A percentile compares a stretch with the other conserved stretches of the same genome.
These are phyloP conservation scores for Temnothorax unifasciatus DNA, from an alignment of 2,888 invertebrate species.

Conservation along the genomic window DNA sequence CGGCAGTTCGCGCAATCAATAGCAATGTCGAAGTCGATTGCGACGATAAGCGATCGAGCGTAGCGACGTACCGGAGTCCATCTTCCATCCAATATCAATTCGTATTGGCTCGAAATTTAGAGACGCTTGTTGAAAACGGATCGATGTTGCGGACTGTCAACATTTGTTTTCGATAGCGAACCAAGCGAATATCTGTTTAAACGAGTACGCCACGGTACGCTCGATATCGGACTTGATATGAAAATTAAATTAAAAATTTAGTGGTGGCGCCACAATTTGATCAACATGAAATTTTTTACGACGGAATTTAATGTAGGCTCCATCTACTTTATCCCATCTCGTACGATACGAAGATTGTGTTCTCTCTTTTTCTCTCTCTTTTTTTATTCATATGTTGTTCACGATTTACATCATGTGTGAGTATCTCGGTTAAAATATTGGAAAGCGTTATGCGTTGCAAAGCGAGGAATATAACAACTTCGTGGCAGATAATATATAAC, in stretches of 20 bases:
- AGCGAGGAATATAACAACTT: conserved; percentile 1
- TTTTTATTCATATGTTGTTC: neutral
- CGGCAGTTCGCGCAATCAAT: neutral
- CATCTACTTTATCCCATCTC: neutral
- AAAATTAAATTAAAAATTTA: conserved; percentile 7
- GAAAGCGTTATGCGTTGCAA: neutral
- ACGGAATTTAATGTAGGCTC: neutral
- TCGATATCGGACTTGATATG: neutral
- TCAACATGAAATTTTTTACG: neutral
- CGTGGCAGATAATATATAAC: neutral
- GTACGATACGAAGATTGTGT: neutral
- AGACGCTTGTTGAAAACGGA: conserved; percentile 6
- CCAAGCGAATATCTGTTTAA: neutral
- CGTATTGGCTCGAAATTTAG: conserved; percentile 6
- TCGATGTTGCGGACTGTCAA: neutral
- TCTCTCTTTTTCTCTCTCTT: too few relatives aligned
- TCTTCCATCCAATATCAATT: conserved; percentile 33
- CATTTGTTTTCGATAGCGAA: conserved; percentile 8
- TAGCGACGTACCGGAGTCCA: neutral
- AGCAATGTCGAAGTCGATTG: conserved; percentile 34
- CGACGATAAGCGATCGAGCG: conserved; percentile 29
- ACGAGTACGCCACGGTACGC: neutral
- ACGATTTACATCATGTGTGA: neutral
- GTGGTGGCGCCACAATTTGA: neutral
- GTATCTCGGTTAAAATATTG: neutral